These are phyloP conservation scores for Percopsis omiscomaycus DNA, from an alignment of 2,797 vertebrate species.

Conservation along the genomic window DNA sequence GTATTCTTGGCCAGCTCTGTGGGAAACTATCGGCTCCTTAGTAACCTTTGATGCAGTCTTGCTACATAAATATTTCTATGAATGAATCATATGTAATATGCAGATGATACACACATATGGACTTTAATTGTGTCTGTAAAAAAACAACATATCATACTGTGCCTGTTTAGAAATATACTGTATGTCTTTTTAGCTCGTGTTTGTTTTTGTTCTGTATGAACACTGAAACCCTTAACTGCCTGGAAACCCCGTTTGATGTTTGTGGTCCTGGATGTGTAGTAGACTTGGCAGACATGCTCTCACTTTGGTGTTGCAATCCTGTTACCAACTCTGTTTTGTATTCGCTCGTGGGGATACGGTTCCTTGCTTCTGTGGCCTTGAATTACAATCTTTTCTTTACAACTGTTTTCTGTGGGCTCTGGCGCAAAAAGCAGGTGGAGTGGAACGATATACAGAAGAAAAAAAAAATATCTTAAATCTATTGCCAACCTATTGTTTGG, in stretches of 20 bases:
- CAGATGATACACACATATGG: constrained; percentile 31
- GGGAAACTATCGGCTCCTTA: constrained; percentile 23
- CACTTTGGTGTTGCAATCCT: constrained; percentile 73
- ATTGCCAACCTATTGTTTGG: constrained; percentile 41
- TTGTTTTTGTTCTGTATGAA: constrained; percentile 52
- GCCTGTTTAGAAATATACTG: constrained; percentile 40
- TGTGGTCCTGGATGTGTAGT: constrained; percentile 71
- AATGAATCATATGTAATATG: constrained; percentile 47
- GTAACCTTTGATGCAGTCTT: constrained; percentile 45
- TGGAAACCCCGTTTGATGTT: constrained; percentile 67
- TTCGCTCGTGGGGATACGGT: constrained; percentile 68
- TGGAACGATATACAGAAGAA: constrained; percentile 53
- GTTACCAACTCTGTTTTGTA: constrained; percentile 72
- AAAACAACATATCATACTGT: constrained; percentile 11
- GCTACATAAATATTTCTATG: constrained; percentile 38
- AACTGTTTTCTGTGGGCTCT: constrained; percentile 51
- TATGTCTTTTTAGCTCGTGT: constrained; percentile 45
- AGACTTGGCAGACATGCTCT: constrained; percentile 69
- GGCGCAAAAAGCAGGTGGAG: constrained; percentile 37
- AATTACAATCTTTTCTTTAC: constrained; percentile 67
- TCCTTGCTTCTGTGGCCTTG: constrained; percentile 78
- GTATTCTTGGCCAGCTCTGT: constrained; percentile 34
- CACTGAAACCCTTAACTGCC: constrained; percentile 64
- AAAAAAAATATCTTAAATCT: constrained; percentile 68
- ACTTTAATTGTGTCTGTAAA: constrained; percentile 38